Base-by-base conservation (phyloP, 2,113 vertebrate species). In the Microcebus ravelobensis region DNA sequence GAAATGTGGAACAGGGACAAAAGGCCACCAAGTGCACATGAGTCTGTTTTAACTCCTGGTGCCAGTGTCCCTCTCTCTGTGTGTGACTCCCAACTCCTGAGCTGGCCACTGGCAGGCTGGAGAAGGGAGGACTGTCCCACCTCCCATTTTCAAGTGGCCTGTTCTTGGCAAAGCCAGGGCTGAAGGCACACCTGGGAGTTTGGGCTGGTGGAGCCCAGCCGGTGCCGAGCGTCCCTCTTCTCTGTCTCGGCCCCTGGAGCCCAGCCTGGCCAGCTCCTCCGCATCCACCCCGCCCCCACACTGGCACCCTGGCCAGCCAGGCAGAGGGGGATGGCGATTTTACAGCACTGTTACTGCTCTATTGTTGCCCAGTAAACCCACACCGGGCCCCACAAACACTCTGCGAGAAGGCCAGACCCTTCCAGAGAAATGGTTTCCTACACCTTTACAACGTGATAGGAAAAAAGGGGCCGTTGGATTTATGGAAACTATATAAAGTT, bases 401-500 rank as follows among this genome's bases (percentile, higher is more conserved):
- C 88, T 23, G 45, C 0, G 0, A 71, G 85, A 91, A 97, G 82
- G 83, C 65, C 97, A 94, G 94, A 97, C 97, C 97, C 97, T 97
- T 79, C 89, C 84, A 90, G 92, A 96, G 77, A 80, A 97, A 95
- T 79, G 1, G 98, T 97, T 98, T 97, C 97, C 97, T 98, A 92
- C 50, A 63, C 97, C 98, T 98, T 98, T 98, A 97, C 97, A 96
- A 97, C 57, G 98, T 98, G 97, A 95, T 97, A 98, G 96, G 96
- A 98, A 98, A 97, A 98, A 98, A 98, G n/a, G 95, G 97, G 95
- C 79, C 0, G 76, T 98, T 96, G 97, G 94, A 90, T 98, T 98
- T 98, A 98, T 98, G 97, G 97, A 98, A 98, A 97, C 96, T 95
- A 70, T 98, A 97, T 98, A 98, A 98, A 97, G 82, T 99, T 98